A percentile compares a stretch with the other conserved stretches of the same genome.
Conservation (phyloP, 2,113 vertebrate species). For the Ranitomeya variabilis region DNA sequence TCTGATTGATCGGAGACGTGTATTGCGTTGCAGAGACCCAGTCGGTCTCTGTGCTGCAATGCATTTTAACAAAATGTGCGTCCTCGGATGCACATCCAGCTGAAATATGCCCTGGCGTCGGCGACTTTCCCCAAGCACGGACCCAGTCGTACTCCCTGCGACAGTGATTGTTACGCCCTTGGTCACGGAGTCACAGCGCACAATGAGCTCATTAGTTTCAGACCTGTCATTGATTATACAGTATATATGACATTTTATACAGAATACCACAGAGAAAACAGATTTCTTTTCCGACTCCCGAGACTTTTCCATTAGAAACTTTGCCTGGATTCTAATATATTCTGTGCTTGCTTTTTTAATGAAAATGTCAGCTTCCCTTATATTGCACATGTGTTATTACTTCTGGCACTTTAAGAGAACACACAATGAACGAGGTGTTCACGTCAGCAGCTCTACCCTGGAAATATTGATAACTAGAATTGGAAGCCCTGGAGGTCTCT, state of each 20-base stretch:
- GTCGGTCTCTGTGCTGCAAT: too few relatives aligned
- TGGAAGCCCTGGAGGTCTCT: slow-evolving; percentile 30
- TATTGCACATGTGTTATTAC: background rate
- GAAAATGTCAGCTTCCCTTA: background rate
- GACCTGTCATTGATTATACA: background rate
- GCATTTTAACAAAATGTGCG: too few relatives aligned
- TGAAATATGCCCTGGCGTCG: too few relatives aligned
- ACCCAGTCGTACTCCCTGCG: too few relatives aligned
- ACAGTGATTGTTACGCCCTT: background rate
- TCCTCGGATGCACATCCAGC: too few relatives aligned
- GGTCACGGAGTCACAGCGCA: background rate
- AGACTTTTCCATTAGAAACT: background rate
- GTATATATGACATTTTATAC: background rate
- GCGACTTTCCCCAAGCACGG: too few relatives aligned
- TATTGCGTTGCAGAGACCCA: too few relatives aligned
- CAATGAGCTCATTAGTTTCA: background rate
- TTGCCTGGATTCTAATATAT: background rate
- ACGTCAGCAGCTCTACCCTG: background rate
- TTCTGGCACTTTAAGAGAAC: background rate
- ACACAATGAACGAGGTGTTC: background rate
- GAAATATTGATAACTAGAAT: slow-evolving; percentile 39
- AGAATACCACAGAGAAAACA: background rate
- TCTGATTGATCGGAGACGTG: too few relatives aligned
- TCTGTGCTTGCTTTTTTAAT: background rate
- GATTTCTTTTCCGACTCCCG: background rate